Conservation (phyloP, 2,888 invertebrate genomes). For the Apamea anceps region DNA sequence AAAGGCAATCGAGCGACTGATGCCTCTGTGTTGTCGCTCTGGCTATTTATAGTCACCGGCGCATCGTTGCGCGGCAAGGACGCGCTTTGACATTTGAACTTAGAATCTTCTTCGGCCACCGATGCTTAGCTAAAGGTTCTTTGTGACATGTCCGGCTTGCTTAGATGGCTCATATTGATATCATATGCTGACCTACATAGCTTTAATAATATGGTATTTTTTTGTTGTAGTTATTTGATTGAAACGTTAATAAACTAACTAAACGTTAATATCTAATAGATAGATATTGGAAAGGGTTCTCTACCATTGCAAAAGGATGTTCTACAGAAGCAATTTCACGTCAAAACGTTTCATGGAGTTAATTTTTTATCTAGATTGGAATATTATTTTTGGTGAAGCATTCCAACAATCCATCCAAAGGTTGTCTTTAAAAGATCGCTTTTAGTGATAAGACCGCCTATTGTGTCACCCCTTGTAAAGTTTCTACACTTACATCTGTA, state of each 20-base stretch:
- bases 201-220: slow-evolving; percentile 21
- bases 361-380: too few species aligned
- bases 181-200: slow-evolving; percentile 47
- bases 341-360: neutral
- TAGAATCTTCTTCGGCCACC: slow-evolving; percentile 79
- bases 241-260: neutral
- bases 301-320: neutral
- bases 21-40: slow-evolving; percentile 73
- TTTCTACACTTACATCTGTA: too few species aligned
- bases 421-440: neutral
- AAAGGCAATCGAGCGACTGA: slow-evolving; percentile 84
- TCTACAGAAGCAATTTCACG: neutral
- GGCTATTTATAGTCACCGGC: slow-evolving; percentile 80
- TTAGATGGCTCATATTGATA: slow-evolving; percentile 53
- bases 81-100: slow-evolving; percentile 88
- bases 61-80: slow-evolving; percentile 80
- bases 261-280: neutral
- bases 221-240: neutral
- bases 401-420: neutral
- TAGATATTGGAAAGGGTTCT: neutral
- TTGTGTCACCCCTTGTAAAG: neutral
- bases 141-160: slow-evolving; percentile 76
- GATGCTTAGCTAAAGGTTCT: slow-evolving; percentile 73
- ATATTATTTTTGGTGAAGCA: neutral
- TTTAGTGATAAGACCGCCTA: neutral